These are phyloP conservation scores for Remorina albescens DNA, from an alignment of 2,797 vertebrate species.

Conservation along the genomic window DNA sequence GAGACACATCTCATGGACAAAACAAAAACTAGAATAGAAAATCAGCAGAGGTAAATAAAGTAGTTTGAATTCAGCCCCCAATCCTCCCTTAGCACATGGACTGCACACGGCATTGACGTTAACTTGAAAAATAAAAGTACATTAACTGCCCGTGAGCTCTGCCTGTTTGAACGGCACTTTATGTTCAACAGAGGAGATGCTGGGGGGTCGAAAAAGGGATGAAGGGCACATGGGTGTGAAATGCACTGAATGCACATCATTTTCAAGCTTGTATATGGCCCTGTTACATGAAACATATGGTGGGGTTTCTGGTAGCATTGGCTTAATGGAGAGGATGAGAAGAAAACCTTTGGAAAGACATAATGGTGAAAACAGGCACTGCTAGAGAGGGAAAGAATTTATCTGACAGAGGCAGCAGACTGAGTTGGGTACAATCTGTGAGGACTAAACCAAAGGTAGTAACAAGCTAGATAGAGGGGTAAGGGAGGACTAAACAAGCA, in stretches of 20 bases:
- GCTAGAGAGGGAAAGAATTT: background rate
- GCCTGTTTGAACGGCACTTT: background rate
- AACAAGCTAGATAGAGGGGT: slow-evolving; percentile 37
- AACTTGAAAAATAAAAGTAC: slow-evolving; percentile 2
- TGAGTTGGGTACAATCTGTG: slow-evolving; percentile 33
- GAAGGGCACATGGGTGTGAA: slow-evolving; percentile 27
- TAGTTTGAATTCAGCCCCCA: background rate
- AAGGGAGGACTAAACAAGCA: slow-evolving; percentile 41
- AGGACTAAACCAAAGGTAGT: slow-evolving; percentile 49
- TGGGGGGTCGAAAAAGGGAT: slow-evolving; percentile 13
- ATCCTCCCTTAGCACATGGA: background rate
- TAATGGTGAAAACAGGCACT: background rate
- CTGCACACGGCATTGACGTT: background rate
- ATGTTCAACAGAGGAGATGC: slow-evolving; percentile 9
- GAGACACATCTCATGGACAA: background rate
- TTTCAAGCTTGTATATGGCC: slow-evolving; percentile 30
- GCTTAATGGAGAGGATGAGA: slow-evolving; percentile 16
- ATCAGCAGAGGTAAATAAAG: background rate
- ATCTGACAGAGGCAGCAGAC: slow-evolving; percentile 21
- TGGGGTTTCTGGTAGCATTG: background rate
- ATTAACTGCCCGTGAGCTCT: background rate
- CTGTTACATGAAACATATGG: slow-evolving; percentile 56
- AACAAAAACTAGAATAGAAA: background rate
- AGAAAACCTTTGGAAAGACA: slow-evolving; percentile 19
- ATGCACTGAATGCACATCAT: slow-evolving; percentile 36